Evolutionary conservation across 2,797 vertebrate genomes (phyloP), one percentile per base, ranked within the genome.

Genomic region (Falco biarmicus): DNA sequence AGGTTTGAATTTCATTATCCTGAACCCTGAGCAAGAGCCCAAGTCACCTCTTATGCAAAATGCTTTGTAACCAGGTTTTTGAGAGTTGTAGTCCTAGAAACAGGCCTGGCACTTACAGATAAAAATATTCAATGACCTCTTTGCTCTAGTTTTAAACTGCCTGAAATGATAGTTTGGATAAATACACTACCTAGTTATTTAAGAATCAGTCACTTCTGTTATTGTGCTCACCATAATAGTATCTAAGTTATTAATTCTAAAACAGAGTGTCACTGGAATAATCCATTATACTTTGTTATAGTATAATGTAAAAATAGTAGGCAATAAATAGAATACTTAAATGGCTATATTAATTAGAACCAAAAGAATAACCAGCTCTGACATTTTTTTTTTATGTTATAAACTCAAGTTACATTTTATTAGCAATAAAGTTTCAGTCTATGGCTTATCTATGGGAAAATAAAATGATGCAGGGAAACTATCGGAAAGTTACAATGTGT

Each of bases 331-430:
- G 88, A 80, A 95, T 76, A 56, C 15, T 91, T 87, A 80, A 86
- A 85, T 53, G 17, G 18, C 45, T 76, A 69, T 61, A 87, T 90
- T 73, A 87, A 69, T 29, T 82, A 77, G 22, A 85, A 70, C 77
- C 29, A 84, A 90, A 93, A 91, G 28, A 84, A 65, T 80, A 85
- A 80, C 61, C 5, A 9, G 31, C n/a, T 82, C 66, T 73, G 47
- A 88, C 83, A 37, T 75, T 76, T 77, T 93, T 93, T 93, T 95
- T 96, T 96, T 91, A 71, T 77, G 21, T 61, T 90, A 91, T 90
- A 93, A 96, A 88, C 25, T 48, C 59, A 84, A 60, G 25, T 34
- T 73, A 25, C 3, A 66, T 90, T 93, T 90, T 74, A 81, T 74
- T 95, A 73, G 10, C 53, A 87, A 88, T 93, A 94, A 91, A 87